Evolutionary conservation across 1,140 invertebrate genomes (phyloP), one percentile per base, ranked within the genome.

Genomic region (Cydia splendana): DNA sequence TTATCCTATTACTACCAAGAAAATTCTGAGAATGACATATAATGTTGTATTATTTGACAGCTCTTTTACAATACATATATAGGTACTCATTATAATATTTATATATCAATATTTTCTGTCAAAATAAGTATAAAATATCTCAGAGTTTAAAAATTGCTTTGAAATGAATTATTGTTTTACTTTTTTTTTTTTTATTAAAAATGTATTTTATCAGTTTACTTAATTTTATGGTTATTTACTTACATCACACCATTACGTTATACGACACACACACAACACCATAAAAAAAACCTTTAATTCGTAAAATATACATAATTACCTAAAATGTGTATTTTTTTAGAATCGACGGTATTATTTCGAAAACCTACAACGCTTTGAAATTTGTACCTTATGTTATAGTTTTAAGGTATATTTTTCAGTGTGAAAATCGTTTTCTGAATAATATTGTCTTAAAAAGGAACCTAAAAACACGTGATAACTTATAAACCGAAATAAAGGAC

Each of bases 401-500:
- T 53, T 53, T 18, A 53, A 53, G 51, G 51, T 53, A 53, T 6
- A 5, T 53, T 53, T 53, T 53, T 18, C 51, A 53, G 5, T 18
- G 45, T 12, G 15, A 12, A 24, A 62, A 18, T n/a, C 18, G 57
- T 62, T 62, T 24, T 62, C 9, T 62, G 6, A 62, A 62, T 62
- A 62, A 24, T 24, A 18, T 18, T 18, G 3, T 62, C 57, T 51
- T 24, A 18, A 62, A 24, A 24, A 24, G 20, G 53, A 51, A 51
- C 48, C 13, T 71, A 10, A 34, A 18, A 71, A 38, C 65, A 15
- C 65, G 67, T 71, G 67, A 71, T 71, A 71, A 71, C 67, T 65
- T 76, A 24, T 24, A 76, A 45, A 45, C n/a, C n/a, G 62, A 77
- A 67, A 73, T 62, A 53, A 42, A 75, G 30, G 48, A 65, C 38